Percentiles rank a stretch among this genome's conserved stretches.
These are phyloP conservation scores for Ridgeia piscesae DNA, from an alignment of 1,140 invertebrate genomes.

Conservation along the genomic window DNA sequence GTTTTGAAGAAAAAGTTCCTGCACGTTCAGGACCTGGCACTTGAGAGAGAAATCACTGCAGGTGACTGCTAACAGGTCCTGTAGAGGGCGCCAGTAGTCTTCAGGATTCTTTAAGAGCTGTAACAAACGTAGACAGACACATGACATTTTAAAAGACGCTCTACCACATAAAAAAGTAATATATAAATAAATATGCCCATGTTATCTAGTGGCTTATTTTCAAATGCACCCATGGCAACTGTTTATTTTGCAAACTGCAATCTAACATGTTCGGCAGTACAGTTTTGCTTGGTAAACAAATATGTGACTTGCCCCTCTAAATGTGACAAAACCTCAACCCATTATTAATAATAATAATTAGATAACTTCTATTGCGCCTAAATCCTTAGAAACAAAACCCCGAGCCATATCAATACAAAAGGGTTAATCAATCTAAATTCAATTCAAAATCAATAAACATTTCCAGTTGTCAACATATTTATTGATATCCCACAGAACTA, in stretches of 20 bases:
- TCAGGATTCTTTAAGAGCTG: neutral
- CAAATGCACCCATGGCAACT: neutral
- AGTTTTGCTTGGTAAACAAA: no score
- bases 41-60: neutral
- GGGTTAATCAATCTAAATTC: no score
- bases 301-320: no score
- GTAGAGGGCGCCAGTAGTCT: neutral
- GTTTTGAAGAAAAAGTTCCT: neutral
- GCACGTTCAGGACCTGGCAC: neutral
- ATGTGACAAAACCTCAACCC: no score
- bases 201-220: neutral
- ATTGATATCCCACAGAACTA: no score
- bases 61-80: neutral
- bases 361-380: no score
- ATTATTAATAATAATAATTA: no score
- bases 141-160: neutral
- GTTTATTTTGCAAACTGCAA: neutral
- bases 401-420: no score
- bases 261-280: no score
- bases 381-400: no score
- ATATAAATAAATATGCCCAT: neutral
- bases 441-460: no score
- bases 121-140: neutral
- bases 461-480: no score
- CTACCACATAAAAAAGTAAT: neutral